Percentiles rank a stretch among this genome's conserved stretches.
Evolutionary conservation across 2,888 invertebrate genomes (phyloP).

Genomic region (Andrena bucephala): DNA sequence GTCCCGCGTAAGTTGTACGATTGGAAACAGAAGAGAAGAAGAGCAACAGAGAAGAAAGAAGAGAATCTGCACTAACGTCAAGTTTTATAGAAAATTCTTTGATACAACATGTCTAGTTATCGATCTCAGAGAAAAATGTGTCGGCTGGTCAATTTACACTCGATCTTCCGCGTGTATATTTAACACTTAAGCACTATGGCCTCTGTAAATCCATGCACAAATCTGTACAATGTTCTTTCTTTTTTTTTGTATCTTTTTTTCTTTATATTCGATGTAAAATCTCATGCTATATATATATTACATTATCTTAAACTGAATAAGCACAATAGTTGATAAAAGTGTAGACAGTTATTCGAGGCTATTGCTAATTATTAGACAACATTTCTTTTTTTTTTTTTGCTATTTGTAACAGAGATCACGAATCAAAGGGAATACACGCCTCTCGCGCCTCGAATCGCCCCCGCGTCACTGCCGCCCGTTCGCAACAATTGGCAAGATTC

Average conservation of each 20-base stretch:
- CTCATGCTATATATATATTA: slow-evolving; percentile 66
- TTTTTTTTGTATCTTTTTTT: slow-evolving; percentile 19
- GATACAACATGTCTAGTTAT: slow-evolving; percentile 50
- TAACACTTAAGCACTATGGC: slow-evolving; percentile 71
- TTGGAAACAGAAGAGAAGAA: not conserved
- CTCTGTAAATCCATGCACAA: slow-evolving; percentile 72
- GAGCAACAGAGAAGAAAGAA: slow-evolving; percentile 1
- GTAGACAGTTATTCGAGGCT: slow-evolving; percentile 67
- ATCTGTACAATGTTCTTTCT: slow-evolving; percentile 64
- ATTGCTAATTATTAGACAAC: slow-evolving; percentile 65
- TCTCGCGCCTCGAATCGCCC: not conserved
- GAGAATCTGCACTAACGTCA: slow-evolving; percentile 70
- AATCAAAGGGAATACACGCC: slow-evolving; percentile 70
- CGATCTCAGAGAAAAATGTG: slow-evolving; percentile 49
- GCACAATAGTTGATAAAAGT: slow-evolving; percentile 65
- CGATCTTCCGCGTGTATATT: slow-evolving; percentile 37
- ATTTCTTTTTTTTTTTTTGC: slow-evolving; percentile 31
- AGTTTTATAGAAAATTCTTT: slow-evolving; percentile 70
- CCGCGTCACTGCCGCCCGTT: too few species aligned
- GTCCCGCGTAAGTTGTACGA: not conserved
- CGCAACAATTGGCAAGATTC: not conserved
- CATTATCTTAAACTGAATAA: slow-evolving; percentile 68
- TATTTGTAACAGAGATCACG: slow-evolving; percentile 63
- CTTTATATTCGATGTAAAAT: slow-evolving; percentile 65
- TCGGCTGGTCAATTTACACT: slow-evolving; percentile 58